Evolutionary conservation across 2,113 vertebrate species (phyloP).

Genomic region (Cheilinus undulatus): DNA sequence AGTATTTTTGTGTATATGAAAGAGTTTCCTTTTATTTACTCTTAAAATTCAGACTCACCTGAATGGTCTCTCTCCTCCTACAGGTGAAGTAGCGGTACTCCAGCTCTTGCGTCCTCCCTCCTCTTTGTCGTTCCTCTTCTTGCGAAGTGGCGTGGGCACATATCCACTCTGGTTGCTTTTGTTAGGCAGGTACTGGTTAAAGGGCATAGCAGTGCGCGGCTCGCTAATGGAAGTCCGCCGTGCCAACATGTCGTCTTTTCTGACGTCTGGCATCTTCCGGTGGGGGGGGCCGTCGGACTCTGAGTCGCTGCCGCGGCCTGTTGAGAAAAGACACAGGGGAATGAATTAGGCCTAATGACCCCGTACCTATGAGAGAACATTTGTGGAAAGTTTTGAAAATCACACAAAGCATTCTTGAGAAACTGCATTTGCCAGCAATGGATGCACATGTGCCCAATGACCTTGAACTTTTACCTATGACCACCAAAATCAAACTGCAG

Average conservation of each 20-base stretch:
- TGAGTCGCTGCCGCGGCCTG: constrained; percentile 96
- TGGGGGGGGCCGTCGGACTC: constrained; percentile 92
- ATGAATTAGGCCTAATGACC: too few relatives aligned
- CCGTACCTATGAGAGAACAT: too few relatives aligned
- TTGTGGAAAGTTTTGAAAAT: too few relatives aligned
- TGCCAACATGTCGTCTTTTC: constrained; percentile 96
- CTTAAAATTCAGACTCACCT: constrained; percentile 84
- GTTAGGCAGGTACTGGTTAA: constrained; percentile 99
- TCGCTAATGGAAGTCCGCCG: constrained; percentile 92
- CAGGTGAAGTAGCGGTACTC: constrained; percentile 92
- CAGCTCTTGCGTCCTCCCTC: constrained; percentile 92
- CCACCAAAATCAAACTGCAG: too few relatives aligned
- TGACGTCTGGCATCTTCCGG: constrained; percentile 93
- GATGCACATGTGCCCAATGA: too few relatives aligned
- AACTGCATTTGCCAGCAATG: too few relatives aligned
- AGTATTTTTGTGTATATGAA: not conserved
- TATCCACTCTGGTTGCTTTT: constrained; percentile 95
- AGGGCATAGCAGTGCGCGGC: constrained; percentile 91
- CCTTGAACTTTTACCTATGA: too few relatives aligned
- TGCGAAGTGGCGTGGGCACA: constrained; percentile 87
- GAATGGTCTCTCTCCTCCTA: constrained; percentile 91
- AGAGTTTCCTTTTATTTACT: not conserved
- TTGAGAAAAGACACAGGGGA: not conserved
- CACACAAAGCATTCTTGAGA: too few relatives aligned
- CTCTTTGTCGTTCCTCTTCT: constrained; percentile 87